Base-by-base conservation (phyloP, 1,140 invertebrate species). In the Samia ricini region DNA sequence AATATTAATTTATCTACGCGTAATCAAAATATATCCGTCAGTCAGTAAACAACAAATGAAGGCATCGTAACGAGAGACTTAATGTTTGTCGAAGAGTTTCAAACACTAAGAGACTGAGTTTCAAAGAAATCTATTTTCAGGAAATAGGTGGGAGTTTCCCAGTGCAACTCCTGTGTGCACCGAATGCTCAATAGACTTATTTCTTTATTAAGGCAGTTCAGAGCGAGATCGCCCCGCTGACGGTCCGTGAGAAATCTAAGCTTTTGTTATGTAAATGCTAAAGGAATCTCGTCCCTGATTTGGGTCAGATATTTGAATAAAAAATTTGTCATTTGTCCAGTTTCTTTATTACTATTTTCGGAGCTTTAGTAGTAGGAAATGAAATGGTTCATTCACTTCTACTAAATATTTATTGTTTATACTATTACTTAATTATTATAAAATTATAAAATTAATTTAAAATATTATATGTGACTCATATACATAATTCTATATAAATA, bases 111-210 rank as follows among this genome's bases (percentile, higher is more conserved):
- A 42, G 33, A 42, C 33, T 42, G 8, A 42, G 51, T 23, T 52
- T n/a, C 51, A 4, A 8, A 23, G 51, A 52, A 52, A 52, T 21
- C 20, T 52, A 52, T 22, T 52, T 52, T 52, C 51, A 20, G 22
- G 51, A 52, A 52, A 52, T 52, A 52, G 51, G 51, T 52, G 20
- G 22, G 22, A 52, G 12, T 52, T 23, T 23, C 20, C 19, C 20
- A 52, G 20, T 52, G 22, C 20, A 23, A 52, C 51, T 21, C 51
- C 20, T 6, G 22, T 23, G 22, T 23, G 51, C 20, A 23, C 19
- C 15, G 51, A 52, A 52, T 52, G 10, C 51, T 22, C 51, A 52
- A 52, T 52, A 21, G 51, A 52, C 51, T 52, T 52, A 22, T 22
- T 21, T 52, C 20, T 52, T 52, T 52, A 52, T 52, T 52, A 52